Conservation (phyloP, 2,888 invertebrate genomes). For the Apoda limacodes region DNA sequence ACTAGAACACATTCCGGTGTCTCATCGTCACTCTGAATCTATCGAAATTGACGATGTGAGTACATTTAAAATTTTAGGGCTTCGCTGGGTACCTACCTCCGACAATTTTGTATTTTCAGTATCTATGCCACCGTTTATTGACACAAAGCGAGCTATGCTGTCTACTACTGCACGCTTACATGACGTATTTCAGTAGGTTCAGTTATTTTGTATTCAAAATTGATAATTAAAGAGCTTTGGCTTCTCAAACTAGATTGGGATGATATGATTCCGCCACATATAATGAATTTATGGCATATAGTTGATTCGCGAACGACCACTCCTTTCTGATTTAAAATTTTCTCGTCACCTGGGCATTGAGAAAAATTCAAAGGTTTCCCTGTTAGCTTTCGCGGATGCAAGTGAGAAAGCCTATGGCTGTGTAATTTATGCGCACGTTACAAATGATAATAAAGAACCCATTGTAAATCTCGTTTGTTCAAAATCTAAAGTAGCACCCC, state of each 20-base stretch:
- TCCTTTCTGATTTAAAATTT: conserved; percentile 5
- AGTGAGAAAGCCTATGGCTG: no score
- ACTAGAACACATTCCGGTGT: conserved; percentile 8
- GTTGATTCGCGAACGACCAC: conserved; percentile 7
- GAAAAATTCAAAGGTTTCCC: no score
- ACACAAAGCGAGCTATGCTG: conserved; percentile 11
- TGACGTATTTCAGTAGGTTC: conserved; percentile 12
- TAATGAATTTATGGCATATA: conserved; percentile 4
- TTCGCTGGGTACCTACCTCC: conserved; percentile 9
- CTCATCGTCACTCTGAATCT: conserved; percentile 4
- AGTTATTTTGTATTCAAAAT: conserved; percentile 13
- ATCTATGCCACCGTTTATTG: neutral
- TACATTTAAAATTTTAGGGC: conserved; percentile 12
- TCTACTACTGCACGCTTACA: conserved; percentile 11
- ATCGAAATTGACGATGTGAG: conserved; percentile 7
- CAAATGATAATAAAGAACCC: conserved; percentile 6
- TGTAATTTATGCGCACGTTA: conserved; percentile 8
- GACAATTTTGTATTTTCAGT: conserved; percentile 8
- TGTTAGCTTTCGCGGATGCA: no score
- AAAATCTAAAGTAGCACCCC: conserved; percentile 10
- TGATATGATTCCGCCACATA: conserved; percentile 4
- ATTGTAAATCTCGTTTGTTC: conserved; percentile 9
- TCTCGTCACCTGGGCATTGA: conserved; percentile 8
- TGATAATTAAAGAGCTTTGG: conserved; percentile 10
- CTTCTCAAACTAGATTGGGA: conserved; percentile 9